A percentile compares a stretch with the other conserved stretches of the same genome.
These are phyloP conservation scores for Procambarus virginalis DNA, from an alignment of 1,140 invertebrate species.

Conservation along the genomic window DNA sequence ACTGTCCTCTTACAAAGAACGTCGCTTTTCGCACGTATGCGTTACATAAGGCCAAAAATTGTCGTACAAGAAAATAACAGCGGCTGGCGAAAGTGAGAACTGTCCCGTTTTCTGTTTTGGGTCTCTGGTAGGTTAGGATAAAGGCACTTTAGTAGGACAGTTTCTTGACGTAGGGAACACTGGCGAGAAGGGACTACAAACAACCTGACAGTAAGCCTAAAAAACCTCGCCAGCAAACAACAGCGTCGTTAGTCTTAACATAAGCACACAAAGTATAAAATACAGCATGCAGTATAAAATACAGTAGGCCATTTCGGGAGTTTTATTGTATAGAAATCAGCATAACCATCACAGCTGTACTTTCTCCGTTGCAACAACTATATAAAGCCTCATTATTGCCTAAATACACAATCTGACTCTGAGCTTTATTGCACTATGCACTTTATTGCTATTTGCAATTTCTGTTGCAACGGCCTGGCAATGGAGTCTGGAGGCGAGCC, in stretches of 20 bases:
- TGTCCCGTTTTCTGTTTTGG: too few relatives aligned
- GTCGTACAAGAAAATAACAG: too few relatives aligned
- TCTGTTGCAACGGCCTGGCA: constrained; percentile 28
- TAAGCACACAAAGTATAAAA: constrained; percentile 64
- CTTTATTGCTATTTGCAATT: constrained; percentile 48
- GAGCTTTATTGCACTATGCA: constrained; percentile 41
- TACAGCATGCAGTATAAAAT: constrained; percentile 57
- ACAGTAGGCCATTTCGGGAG: constrained; percentile 50
- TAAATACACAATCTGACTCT: constrained; percentile 34
- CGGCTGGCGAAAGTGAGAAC: too few relatives aligned
- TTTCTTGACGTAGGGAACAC: too few relatives aligned
- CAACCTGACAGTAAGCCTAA: neutral
- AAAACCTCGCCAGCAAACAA: constrained; percentile 47
- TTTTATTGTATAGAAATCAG: constrained; percentile 61
- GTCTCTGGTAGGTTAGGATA: too few relatives aligned
- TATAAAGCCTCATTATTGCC: constrained; percentile 54
- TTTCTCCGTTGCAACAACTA: constrained; percentile 42
- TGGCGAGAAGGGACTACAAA: too few relatives aligned
- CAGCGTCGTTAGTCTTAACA: constrained; percentile 54
- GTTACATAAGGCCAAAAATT: too few relatives aligned
- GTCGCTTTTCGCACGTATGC: too few relatives aligned
- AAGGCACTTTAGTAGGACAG: too few relatives aligned
- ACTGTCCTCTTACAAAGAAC: too few relatives aligned
- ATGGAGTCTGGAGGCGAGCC: neutral
- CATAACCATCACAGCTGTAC: constrained; percentile 46